Conservation (phyloP, 2,113 vertebrate genomes). For the Brienomyrus brachyistius region DNA sequence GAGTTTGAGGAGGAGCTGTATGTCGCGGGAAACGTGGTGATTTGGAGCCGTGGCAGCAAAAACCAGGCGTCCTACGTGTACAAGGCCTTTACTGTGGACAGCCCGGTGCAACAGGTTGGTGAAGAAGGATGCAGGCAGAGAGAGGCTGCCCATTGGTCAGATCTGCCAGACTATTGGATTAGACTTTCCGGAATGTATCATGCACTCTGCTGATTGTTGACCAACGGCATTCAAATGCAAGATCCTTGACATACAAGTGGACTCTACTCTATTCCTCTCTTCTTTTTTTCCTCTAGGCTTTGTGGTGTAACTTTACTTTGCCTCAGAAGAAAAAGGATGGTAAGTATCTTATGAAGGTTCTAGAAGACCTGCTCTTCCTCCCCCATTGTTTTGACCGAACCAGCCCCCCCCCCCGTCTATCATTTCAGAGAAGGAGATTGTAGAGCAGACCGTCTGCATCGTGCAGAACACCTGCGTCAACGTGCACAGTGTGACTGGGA, state of each 20-base stretch:
- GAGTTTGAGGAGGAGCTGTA: conserved; percentile 94
- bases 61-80: conserved; percentile 74
- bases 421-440: conserved; percentile 47
- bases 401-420: not conserved
- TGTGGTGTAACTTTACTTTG: conserved; percentile 90
- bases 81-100: conserved; percentile 93
- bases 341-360: conserved; percentile 43
- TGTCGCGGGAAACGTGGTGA: conserved; percentile 82
- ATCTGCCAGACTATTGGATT: not conserved
- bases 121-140: no score
- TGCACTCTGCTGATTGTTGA: not conserved
- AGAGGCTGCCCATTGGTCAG: not conserved
- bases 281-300: conserved; percentile 65
- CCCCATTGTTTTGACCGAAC: not conserved
- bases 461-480: conserved; percentile 87
- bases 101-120: conserved; percentile 80
- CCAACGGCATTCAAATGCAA: not conserved
- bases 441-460: conserved; percentile 79
- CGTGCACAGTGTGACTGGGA: conserved; percentile 85
- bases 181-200: not conserved
- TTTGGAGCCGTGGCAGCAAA: conserved; percentile 91
- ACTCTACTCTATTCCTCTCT: not conserved
- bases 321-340: conserved; percentile 70
- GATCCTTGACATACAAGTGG: not conserved
- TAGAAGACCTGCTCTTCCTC: no score